Base-by-base conservation (phyloP, 1,140 invertebrate species). In the Papilio aristodemus region DNA sequence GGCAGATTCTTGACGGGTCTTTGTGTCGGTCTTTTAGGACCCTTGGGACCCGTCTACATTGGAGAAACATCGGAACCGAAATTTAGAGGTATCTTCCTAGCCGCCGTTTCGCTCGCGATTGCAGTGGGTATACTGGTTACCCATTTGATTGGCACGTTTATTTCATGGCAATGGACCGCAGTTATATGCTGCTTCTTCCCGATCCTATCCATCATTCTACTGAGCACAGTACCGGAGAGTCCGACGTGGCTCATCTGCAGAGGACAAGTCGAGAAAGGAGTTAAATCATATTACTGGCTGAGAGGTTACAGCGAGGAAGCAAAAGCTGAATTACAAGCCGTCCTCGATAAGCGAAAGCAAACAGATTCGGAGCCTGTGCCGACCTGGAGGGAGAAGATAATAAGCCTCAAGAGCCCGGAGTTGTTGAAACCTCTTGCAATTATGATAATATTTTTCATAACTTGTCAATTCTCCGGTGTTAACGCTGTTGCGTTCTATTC, bases 401-500 rank as follows among this genome's bases (percentile, higher is more conserved):
- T 58, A 4, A 86, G 74, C 22, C 76, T 92, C 0, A 85, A 80
- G 66, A 87, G 85, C 69, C 89, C 87, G 0, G 89, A 87, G 86
- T 93, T 91, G 32, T 87, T 83, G 11, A 94, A 93, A 71, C 94
- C 94, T 4, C 79, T 95, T n/a, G 71, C 92, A 1, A 93, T 95
- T 9, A 92, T 94, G 77, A 89, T 92, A 10, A 70, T 93, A 17
- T 93, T 94, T 70, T 95, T 95, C 73, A 84, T 94, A 39, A 92
- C 93, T 0, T 91, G 92, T 67, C 94, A 95, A 72, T 94, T 94
- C 69, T 92, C 93, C 10, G 95, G 95, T 0, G 90, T 94, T 0
- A 95, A 96, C 79, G 95, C 94, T 0, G 91, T 96, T 1, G 94
- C 94, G 54, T 96, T 95, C 83, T 96, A 96, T 80, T 94, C 95